These are phyloP conservation scores for Synanthedon myopaeformis DNA, from an alignment of 2,888 invertebrate genomes.

Conservation along the genomic window DNA sequence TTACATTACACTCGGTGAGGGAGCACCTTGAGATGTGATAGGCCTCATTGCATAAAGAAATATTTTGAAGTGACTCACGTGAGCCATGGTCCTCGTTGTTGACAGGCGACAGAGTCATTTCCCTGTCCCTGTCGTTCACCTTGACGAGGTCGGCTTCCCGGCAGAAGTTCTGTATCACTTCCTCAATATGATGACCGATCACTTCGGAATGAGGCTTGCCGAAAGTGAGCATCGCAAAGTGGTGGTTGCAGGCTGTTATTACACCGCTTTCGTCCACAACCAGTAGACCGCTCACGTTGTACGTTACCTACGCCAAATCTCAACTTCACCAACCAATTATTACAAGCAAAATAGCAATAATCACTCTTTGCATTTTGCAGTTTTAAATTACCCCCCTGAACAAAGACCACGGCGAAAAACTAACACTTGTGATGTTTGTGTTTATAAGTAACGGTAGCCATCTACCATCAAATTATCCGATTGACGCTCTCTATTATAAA, in stretches of 20 bases:
- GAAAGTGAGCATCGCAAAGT: conserved; percentile 75
- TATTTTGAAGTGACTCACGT: conserved; percentile 4
- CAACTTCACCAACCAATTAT: neutral
- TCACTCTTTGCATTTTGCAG: no score
- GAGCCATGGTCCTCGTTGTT: conserved; percentile 60
- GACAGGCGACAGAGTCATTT: conserved; percentile 68
- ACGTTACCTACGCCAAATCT: conserved; percentile 51
- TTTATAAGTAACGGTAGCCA: no score
- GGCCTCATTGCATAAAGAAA: no score
- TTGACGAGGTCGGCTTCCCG: conserved; percentile 65
- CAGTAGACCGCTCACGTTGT: conserved; percentile 75
- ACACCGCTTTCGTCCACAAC: conserved; percentile 73
- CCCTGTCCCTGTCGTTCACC: conserved; percentile 45
- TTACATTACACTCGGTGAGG: no score
- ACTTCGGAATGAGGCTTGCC: conserved; percentile 73
- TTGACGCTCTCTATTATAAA: no score
- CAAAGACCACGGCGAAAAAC: no score
- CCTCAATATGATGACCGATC: conserved; percentile 66
- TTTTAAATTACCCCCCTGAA: no score
- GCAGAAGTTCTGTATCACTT: conserved; percentile 74
- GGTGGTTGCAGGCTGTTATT: conserved; percentile 75
- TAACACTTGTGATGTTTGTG: no score
- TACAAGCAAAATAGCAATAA: neutral
- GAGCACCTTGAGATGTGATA: no score
- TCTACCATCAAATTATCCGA: no score